A percentile compares a stretch with the other conserved stretches of the same genome.
Evolutionary conservation across 2,113 vertebrate species (phyloP).

Genomic region (Sorex araneus): DNA sequence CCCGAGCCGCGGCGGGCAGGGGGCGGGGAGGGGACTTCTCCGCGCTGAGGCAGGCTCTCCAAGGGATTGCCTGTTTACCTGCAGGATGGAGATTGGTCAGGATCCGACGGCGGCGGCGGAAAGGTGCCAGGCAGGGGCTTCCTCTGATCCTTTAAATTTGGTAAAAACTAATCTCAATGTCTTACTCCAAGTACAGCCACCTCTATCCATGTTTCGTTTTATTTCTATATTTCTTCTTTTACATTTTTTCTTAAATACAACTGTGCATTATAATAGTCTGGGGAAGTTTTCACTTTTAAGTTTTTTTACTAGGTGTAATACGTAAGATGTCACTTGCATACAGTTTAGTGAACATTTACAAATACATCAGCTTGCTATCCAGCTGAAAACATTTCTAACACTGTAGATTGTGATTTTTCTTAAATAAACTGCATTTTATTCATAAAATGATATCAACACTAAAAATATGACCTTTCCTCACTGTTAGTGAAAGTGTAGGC

Average conservation of each 20-base stretch:
- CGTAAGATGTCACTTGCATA: neutral
- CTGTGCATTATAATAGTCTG: neutral
- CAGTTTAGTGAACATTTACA: neutral
- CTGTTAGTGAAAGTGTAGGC: too few species aligned
- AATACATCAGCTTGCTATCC: neutral
- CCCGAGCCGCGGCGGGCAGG: too few species aligned
- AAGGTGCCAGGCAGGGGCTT: too few species aligned
- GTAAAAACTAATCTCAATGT: neutral
- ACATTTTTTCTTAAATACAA: neutral
- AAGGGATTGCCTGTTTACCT: too few species aligned
- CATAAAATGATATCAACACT: too few species aligned
- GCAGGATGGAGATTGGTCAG: too few species aligned
- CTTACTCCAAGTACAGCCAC: neutral
- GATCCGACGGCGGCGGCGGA: too few species aligned
- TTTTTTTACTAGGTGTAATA: neutral
- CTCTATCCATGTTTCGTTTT: neutral
- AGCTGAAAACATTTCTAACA: neutral
- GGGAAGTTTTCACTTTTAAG: neutral
- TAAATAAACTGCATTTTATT: too few species aligned
- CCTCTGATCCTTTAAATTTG: neutral
- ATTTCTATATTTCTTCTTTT: neutral
- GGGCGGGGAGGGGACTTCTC: too few species aligned
- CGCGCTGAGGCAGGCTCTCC: too few species aligned
- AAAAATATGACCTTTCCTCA: too few species aligned
- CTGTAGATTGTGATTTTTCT: neutral